Evolutionary conservation across 2,113 vertebrate genomes (phyloP).

Genomic region (Buteo buteo): DNA sequence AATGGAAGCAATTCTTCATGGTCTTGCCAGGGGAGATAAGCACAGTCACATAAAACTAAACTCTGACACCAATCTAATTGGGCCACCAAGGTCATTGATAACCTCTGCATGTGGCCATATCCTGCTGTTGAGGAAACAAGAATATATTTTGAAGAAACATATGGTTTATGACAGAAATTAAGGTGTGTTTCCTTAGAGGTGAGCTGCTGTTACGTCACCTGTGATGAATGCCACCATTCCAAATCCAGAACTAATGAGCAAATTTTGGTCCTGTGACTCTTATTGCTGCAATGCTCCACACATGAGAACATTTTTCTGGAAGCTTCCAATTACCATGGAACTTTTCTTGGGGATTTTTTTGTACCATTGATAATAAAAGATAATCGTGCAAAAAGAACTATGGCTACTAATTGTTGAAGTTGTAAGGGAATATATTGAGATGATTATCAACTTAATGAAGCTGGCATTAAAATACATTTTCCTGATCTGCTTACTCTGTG

Average conservation of each 20-base stretch:
- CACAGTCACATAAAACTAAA: neutral
- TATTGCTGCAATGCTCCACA: rapidly evolving
- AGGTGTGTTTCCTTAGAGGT: neutral
- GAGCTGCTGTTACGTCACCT: neutral
- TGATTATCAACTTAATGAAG: constrained; percentile 64
- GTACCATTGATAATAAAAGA: neutral
- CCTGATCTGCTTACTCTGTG: constrained; percentile 35
- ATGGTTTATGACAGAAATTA: neutral
- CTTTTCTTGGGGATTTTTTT: neutral
- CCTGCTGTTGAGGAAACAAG: neutral
- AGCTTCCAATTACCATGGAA: neutral
- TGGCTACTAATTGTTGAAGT: constrained; percentile 56
- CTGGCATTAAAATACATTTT: constrained; percentile 53
- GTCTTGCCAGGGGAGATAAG: neutral
- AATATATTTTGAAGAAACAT: neutral
- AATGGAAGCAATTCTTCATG: neutral
- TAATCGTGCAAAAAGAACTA: neutral
- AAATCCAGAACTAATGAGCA: neutral
- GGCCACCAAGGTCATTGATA: neutral
- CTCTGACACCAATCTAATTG: neutral
- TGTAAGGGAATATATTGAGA: constrained; percentile 59
- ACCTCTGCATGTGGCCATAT: neutral
- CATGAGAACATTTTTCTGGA: neutral
- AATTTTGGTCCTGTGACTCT: neutral
- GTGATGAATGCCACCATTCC: neutral